phyloP scores from a whole-genome alignment of 2,888 invertebrate genomes.

The Oligia latruncula region DNA sequence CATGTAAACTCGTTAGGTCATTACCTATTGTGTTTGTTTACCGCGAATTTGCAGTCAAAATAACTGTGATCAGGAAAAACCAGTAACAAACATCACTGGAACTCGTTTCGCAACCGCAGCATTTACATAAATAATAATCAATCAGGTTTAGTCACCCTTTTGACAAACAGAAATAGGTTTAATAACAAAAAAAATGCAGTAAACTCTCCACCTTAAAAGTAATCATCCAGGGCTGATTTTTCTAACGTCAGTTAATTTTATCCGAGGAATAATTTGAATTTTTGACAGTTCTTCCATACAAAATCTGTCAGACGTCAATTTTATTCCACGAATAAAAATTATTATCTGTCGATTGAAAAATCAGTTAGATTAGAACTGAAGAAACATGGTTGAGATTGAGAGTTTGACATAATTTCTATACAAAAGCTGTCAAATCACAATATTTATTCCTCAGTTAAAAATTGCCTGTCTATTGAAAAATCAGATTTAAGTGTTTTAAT shows the following conservation, averaged over 20 bases:
- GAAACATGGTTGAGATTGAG: not conserved
- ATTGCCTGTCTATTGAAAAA: not conserved
- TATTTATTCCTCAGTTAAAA: not conserved
- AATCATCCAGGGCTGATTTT: not conserved
- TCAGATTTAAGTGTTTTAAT: not conserved
- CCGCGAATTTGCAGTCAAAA: slow-evolving; percentile 3
- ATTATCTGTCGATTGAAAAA: no score
- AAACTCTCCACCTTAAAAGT: not conserved
- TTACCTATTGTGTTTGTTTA: not conserved
- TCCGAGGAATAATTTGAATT: no score
- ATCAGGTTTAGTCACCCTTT: slow-evolving; percentile 7
- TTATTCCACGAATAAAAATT: no score
- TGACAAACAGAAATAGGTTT: not conserved
- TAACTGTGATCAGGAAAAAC: slow-evolving; percentile 36
- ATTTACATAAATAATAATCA: slow-evolving; percentile 12
- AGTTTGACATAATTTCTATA: not conserved
- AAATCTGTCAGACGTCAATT: no score
- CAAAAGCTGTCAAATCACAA: not conserved
- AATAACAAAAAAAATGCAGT: not conserved
- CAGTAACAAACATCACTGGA: not conserved
- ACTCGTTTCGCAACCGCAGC: slow-evolving; percentile 34
- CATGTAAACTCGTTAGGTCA: not conserved
- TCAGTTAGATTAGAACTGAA: not conserved
- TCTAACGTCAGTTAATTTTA: no score
- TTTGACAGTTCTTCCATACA: no score